Evolutionary conservation across 1,140 invertebrate species (phyloP).

Genomic region (Diachasma alloeum): DNA sequence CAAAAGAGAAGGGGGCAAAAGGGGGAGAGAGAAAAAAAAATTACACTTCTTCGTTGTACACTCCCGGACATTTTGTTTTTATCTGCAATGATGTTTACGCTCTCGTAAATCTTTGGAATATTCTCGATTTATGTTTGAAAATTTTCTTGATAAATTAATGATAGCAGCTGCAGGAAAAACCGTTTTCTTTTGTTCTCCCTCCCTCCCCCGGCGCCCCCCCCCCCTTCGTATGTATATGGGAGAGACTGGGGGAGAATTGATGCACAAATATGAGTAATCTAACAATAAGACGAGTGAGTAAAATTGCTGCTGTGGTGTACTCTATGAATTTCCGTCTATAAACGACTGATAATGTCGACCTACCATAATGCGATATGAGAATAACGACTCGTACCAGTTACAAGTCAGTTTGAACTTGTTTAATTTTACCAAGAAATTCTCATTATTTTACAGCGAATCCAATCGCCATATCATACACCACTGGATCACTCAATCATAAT

Average conservation of each 20-base stretch:
- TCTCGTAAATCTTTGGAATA: constrained; percentile 7
- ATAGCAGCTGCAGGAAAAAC: neutral
- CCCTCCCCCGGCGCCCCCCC: too few species aligned
- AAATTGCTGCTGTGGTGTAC: neutral
- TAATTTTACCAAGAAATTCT: neutral
- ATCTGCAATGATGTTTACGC: neutral
- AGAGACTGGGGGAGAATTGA: too few species aligned
- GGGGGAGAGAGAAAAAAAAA: neutral
- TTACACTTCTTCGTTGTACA: neutral
- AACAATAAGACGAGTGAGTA: neutral
- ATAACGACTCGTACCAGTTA: constrained; percentile 1
- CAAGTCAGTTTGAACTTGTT: neutral
- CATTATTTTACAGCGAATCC: neutral
- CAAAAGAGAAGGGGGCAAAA: neutral
- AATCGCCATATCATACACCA: neutral
- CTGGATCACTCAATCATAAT: neutral
- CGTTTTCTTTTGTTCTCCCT: too few species aligned
- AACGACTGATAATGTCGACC: neutral
- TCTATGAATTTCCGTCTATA: neutral
- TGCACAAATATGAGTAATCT: neutral
- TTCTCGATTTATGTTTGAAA: neutral
- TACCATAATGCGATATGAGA: neutral
- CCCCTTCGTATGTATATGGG: too few species aligned
- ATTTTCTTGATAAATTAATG: neutral
- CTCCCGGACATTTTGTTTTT: neutral